phyloP scores from a whole-genome alignment of 2,888 invertebrate species.

The Thecocarcelia acutangulata region DNA sequence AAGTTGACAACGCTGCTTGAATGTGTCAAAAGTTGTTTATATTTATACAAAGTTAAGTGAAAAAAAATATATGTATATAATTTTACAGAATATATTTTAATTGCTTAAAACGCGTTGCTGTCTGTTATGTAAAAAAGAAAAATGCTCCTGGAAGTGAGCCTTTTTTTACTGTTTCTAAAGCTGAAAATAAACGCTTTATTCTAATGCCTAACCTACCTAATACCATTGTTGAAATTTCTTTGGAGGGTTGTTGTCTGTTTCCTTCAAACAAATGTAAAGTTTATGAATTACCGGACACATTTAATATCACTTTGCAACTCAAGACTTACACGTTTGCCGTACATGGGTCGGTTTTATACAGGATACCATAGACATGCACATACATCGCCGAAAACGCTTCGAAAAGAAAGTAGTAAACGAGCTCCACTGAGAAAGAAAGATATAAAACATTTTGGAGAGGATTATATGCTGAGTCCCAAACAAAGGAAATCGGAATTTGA shows the following conservation, averaged over 20 bases:
- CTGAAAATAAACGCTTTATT: too few species aligned
- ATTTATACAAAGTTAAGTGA: too few species aligned
- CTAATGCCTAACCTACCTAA: too few species aligned
- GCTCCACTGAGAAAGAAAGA: conserved; percentile 84
- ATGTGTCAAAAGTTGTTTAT: too few species aligned
- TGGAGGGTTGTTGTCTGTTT: conserved; percentile 86
- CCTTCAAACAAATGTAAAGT: conserved; percentile 87
- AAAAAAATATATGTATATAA: too few species aligned
- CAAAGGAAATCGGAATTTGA: conserved; percentile 82
- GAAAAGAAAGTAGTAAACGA: conserved; percentile 85
- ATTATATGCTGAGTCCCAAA: conserved; percentile 83
- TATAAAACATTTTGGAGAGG: conserved; percentile 82
- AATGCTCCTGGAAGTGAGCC: too few species aligned
- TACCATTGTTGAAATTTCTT: conserved; percentile 83
- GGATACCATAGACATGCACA: conserved; percentile 83
- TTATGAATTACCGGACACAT: conserved; percentile 83
- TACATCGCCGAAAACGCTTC: conserved; percentile 84
- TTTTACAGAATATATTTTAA: too few species aligned
- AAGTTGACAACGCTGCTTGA: too few species aligned
- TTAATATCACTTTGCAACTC: conserved; percentile 84
- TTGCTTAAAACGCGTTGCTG: too few species aligned
- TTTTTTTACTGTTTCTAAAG: too few species aligned
- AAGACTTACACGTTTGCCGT: conserved; percentile 82
- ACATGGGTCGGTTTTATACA: conserved; percentile 84
- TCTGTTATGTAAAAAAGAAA: too few species aligned